phyloP scores from a whole-genome alignment of 2,113 vertebrate genomes.

The Agelaius tricolor region DNA sequence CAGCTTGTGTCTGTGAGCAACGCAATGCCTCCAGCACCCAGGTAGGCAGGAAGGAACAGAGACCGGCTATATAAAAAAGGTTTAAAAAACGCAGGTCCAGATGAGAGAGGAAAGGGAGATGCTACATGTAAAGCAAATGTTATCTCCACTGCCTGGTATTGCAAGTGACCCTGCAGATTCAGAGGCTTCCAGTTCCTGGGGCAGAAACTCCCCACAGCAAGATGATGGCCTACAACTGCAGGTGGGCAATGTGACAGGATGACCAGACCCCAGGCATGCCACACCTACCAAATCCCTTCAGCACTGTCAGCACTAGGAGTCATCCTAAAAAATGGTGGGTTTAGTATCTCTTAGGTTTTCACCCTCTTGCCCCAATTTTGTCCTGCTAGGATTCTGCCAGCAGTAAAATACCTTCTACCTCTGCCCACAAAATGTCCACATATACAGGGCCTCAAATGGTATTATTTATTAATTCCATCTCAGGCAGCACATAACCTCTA shows the following conservation, averaged over 20 bases:
- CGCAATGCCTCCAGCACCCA: neutral
- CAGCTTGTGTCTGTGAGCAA: neutral
- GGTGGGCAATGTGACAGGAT: neutral
- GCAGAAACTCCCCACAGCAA: neutral
- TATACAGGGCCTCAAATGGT: neutral
- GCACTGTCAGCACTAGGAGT: neutral
- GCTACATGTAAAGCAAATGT: neutral
- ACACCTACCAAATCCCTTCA: neutral
- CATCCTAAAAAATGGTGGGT: neutral
- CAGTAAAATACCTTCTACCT: neutral
- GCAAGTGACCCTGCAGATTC: neutral
- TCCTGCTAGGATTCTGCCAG: neutral
- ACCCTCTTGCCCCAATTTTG: neutral
- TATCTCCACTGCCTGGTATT: neutral
- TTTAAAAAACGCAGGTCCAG: neutral
- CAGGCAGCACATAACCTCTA: neutral
- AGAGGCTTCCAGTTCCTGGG: neutral
- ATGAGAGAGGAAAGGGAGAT: neutral
- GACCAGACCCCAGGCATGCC: neutral
- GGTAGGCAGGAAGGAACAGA: neutral
- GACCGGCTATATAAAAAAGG: rapidly evolving
- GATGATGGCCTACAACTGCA: neutral
- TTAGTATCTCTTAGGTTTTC: neutral
- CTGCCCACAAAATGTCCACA: neutral
- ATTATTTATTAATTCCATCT: neutral